These are phyloP conservation scores for Dipodomys merriami DNA, from an alignment of 2,113 vertebrate species.

Conservation along the genomic window DNA sequence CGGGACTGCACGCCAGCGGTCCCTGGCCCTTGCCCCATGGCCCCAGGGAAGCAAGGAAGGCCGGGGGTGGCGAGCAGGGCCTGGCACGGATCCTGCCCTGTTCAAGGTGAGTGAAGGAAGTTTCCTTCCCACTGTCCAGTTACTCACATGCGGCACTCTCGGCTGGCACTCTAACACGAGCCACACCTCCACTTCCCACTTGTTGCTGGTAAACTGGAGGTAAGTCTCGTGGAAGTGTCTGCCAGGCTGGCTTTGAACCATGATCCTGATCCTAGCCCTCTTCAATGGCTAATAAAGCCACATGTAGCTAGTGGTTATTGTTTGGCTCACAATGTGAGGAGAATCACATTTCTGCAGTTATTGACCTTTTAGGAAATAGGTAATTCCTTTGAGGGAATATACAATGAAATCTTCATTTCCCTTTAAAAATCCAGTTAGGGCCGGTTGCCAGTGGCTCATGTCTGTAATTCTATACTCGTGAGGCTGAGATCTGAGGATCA, in stretches of 20 bases:
- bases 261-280: too few relatives aligned
- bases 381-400: neutral
- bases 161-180: too few relatives aligned
- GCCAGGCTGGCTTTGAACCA: too few relatives aligned
- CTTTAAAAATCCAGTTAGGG: neutral
- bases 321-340: too few relatives aligned
- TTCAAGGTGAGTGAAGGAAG: neutral
- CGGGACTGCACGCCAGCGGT: too few relatives aligned
- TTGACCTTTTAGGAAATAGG: neutral
- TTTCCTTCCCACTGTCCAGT: neutral
- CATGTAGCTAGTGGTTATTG: neutral
- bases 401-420: neutral
- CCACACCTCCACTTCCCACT: too few relatives aligned
- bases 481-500: too few relatives aligned
- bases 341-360: neutral
- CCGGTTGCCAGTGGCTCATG: too few relatives aligned
- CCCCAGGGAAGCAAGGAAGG: neutral
- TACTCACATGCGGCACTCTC: too few relatives aligned
- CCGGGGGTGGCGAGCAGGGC: neutral
- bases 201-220: too few relatives aligned
- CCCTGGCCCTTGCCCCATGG: neutral
- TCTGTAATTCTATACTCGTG: too few relatives aligned
- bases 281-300: neutral
- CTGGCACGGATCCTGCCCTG: neutral
- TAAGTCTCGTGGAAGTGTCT: too few relatives aligned